Evolutionary conservation across 2,113 vertebrate genomes (phyloP).

Genomic region (Thalassarche chlororhynchos): DNA sequence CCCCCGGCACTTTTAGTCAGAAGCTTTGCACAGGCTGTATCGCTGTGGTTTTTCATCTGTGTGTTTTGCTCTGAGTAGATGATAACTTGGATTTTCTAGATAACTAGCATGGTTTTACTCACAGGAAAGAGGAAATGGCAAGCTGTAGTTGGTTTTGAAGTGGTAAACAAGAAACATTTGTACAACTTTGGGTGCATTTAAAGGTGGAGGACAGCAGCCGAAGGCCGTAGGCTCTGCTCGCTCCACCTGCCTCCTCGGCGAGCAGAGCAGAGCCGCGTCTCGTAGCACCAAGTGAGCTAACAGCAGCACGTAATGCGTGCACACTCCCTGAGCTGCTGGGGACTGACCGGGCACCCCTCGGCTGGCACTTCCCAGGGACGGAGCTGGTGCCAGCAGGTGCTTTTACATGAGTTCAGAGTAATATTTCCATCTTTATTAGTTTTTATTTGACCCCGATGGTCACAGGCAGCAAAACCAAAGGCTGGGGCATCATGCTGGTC

Average conservation of each 20-base stretch:
- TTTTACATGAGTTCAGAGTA: neutral
- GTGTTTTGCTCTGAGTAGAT: neutral
- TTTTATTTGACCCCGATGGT: neutral
- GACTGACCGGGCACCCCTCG: neutral
- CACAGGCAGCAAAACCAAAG: neutral
- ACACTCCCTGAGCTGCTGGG: neutral
- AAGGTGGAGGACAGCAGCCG: neutral
- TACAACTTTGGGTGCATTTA: neutral
- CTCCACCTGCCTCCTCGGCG: fast-evolving
- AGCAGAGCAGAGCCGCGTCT: neutral
- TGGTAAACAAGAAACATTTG: neutral
- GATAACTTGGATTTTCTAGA: neutral
- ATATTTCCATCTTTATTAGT: neutral
- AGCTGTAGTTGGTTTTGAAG: neutral
- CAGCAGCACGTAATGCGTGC: no score
- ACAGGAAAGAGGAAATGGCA: conserved; percentile 10
- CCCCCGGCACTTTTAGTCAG: neutral
- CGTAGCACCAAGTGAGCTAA: neutral
- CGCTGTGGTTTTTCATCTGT: neutral
- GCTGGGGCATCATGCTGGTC: neutral
- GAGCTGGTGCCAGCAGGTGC: no score
- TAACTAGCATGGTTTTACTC: neutral
- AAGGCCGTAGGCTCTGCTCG: fast-evolving
- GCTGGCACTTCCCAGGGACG: neutral
- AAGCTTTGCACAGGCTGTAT: neutral